Evolutionary conservation across 2,888 invertebrate species (phyloP), one percentile per base, ranked within the genome.

Genomic region (Miltochrista miniata): DNA sequence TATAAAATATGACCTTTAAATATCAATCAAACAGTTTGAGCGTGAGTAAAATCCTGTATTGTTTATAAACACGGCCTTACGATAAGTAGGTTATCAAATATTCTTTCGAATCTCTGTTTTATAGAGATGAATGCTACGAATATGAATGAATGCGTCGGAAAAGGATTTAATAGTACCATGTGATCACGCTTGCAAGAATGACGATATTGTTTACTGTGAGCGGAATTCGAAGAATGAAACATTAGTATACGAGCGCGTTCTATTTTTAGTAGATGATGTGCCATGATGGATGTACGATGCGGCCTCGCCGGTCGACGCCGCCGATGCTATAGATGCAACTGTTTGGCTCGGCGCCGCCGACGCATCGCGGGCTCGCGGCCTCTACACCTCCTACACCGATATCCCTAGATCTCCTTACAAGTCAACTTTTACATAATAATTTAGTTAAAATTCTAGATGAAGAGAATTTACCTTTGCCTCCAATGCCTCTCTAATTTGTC

Each of bases 241-340:
- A 79, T 72, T 83, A 84, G 70, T 60, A 58, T 66, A 61, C 35
- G 54, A 36, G 40, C 45, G 62, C 48, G 79, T 81, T 79, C 89
- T 90, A 91, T 89, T 89, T 81, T 76, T 87, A 85, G 87, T 75
- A 52, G 61, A 81, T 85, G 89, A 88, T 88, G 86, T 85, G 79
- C 77, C 79, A 74, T 79, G 87, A 87, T 84, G 83, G 87, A 86
- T 87, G 79, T 76, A 84, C 90, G 90, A 89, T 88, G 90, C 79
- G 85, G 78, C 85, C 83, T 85, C 85, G 83, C 70, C 74, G 79
- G 66, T n/a, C 63, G 60, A 42, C 64, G 66, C 51, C 56, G 51
- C 34, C 60, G 56, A 14, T 56, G 58, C 9, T 61, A 63, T 50
- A 59, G 66, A 11, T 64, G 63, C 65, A 68, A 66, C 62, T 67